Evolutionary conservation across 2,113 vertebrate species (phyloP), one percentile per base, ranked within the genome.

Genomic region (Urocolius indicus): DNA sequence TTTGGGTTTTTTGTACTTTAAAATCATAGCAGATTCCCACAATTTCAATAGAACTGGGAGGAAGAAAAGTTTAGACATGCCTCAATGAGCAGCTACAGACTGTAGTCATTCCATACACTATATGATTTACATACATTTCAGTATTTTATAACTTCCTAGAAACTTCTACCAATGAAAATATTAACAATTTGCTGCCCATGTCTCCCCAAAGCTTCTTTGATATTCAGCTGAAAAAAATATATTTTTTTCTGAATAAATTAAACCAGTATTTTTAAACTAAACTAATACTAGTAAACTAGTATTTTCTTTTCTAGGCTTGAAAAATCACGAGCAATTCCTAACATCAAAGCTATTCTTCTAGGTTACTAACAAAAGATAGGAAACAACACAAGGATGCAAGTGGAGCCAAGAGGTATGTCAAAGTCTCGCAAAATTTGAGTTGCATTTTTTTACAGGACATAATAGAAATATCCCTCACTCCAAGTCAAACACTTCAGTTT

Each of bases 131-230:
- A 90, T 74, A 52, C 1, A 2, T 41, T n/a, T 93, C 94, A 79
- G 49, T 32, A 62, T 73, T 91, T 89, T 87, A 87, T 79, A 91
- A 93, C 74, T 73, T 90, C 66, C 82, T 48, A 63, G 75, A 90
- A 86, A 93, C 88, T 86, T 90, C 51, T 69, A 73, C 79, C 62
- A 66, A 73, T 68, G 30, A 85, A 79, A 92, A 43, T 87, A 85
- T 72, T 30, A 90, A 55, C 54, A 61, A 69, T 87, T 93, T 89
- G 49, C 15, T 89, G 49, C 15, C 27, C 67, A 26, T 0, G 0
- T 32, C 20, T 1, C 0, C 20, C 34, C 57, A 80, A 87, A 89
- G 30, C 16, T 78, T n/a, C 69, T 95, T 89, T 41, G 73, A 57
- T 80, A 81, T 72, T 58, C 55, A 46, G 11, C 49, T 89, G 26